Base-by-base conservation (phyloP, 92 coral and sea anemone genomes). In the Metridium senile region DNA sequence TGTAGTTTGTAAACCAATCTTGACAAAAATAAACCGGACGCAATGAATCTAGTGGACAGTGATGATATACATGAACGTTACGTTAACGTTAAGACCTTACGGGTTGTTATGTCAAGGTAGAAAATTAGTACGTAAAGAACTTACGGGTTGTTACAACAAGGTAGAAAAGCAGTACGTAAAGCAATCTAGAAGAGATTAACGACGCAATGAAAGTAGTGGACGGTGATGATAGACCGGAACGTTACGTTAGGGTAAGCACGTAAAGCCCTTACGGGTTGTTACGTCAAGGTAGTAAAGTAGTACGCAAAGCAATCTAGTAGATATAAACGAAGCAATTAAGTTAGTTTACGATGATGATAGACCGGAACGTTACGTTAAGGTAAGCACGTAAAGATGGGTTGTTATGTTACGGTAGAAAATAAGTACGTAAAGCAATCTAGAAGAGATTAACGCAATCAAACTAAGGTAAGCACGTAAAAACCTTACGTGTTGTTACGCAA, bases 171-270 rank as follows among this genome's bases (percentile, higher is more conserved):
- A n/a, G n/a, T n/a, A n/a, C n/a, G n/a, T n/a, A n/a, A 65, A 89
- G 98, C 22, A 94, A 87, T 59, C 67, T 94, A 43, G 90, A 88
- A 1, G 93, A 93, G 80, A 85, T 93, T 26, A 90, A 87, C 63
- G 68, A 74, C 1, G 92, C 97, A 92, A 62, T 94, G 46, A 85
- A 72, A 43, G 75, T 76, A 66, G 75, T 92, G n/a, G n/a, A n/a
- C n/a, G n/a, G n/a, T n/a, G n/a, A 76, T 19, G 72, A 64, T 30
- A 76, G 26, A 46, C 51, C 51, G 7, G 51, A 45, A 45, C 51
- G 51, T 7, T 33, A 59, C 22, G 72, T 64, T 0, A 76, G 46
- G 81, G 81, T 76, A 66, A 26, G 68, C 33, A 25, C 11, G 35
- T 58, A 1, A 0, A n/a, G n/a, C n/a, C n/a, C n/a, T n/a, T n/a